A percentile compares a stretch with the other conserved stretches of the same genome.
Conservation (phyloP, 2,797 vertebrate genomes). For the Poeciliopsis presidionis region DNA sequence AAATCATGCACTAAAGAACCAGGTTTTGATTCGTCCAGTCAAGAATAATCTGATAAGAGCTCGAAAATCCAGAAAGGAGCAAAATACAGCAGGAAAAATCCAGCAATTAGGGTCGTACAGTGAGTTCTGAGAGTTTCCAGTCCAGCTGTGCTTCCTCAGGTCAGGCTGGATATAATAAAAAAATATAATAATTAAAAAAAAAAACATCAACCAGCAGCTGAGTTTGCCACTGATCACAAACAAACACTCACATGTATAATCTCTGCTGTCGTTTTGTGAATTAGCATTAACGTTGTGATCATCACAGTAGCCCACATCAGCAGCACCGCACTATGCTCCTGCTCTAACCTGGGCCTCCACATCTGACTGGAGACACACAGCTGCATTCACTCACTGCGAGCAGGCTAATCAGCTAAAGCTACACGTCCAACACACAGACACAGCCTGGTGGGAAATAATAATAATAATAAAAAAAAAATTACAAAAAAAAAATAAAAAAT, state of each 20-base stretch:
- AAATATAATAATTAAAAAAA: background rate
- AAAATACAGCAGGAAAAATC: background rate
- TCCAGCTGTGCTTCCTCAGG: conserved; percentile 20
- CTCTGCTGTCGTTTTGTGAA: background rate
- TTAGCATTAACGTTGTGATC: background rate
- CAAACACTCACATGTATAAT: background rate
- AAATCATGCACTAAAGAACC: background rate
- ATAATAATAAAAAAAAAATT: background rate
- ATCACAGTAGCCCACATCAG: conserved; percentile 15
- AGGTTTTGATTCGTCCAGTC: background rate
- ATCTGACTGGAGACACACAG: conserved; percentile 64
- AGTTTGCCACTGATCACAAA: background rate
- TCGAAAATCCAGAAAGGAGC: background rate
- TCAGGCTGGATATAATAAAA: background rate
- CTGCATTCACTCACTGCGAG: conserved; percentile 38
- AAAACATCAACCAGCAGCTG: background rate
- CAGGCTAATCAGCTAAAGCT: conserved; percentile 45
- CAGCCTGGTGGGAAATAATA: background rate
- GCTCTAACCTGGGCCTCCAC: conserved; percentile 70
- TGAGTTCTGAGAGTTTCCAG: background rate
- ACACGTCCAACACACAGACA: conserved; percentile 32
- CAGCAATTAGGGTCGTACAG: background rate
- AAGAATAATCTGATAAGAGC: background rate
- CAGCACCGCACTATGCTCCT: conserved; percentile 51
- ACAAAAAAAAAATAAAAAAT: background rate